Percentiles rank a stretch among this genome's conserved stretches.
phyloP scores from a whole-genome alignment of 2,888 invertebrate genomes.

The Endotricha flammealis region DNA sequence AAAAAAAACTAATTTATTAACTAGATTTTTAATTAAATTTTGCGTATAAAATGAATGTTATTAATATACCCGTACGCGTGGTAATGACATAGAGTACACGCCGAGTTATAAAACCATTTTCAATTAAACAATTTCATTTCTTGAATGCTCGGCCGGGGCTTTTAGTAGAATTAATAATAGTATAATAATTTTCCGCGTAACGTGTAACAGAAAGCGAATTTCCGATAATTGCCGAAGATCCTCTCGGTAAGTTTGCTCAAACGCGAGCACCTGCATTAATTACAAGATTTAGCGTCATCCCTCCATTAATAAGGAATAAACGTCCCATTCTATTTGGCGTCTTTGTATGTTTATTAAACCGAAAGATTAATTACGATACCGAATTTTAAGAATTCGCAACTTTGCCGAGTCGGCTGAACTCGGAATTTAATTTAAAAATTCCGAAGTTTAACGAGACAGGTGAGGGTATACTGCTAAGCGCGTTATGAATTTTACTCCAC shows the following conservation, averaged over 20 bases:
- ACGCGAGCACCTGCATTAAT: conserved; percentile 70
- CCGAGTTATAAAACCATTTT: conserved; percentile 40
- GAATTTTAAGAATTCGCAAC: conserved; percentile 72
- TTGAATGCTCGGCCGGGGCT: conserved; percentile 45
- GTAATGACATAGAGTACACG: conserved; percentile 29
- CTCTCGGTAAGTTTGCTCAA: conserved; percentile 43
- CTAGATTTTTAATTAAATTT: no score
- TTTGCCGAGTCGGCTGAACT: conserved; percentile 62
- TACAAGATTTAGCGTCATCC: conserved; percentile 69
- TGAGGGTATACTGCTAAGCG: conserved; percentile 71
- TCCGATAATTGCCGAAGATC: conserved; percentile 62
- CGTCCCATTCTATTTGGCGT: conserved; percentile 34
- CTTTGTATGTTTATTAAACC: conserved; percentile 57
- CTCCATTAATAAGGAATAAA: conserved; percentile 67
- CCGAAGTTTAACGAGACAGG: conserved; percentile 75
- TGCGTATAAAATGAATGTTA: no score
- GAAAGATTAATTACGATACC: conserved; percentile 69
- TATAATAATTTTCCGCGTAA: conserved; percentile 50
- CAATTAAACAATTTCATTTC: conserved; percentile 40
- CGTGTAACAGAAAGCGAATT: conserved; percentile 54
- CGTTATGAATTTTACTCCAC: conserved; percentile 71
- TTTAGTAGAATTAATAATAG: conserved; percentile 53
- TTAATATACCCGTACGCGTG: no score
- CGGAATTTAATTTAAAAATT: conserved; percentile 78
- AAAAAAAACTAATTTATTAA: no score